Conservation (phyloP, 1,140 invertebrate species). For the Pogonomyrmex barbatus region DNA sequence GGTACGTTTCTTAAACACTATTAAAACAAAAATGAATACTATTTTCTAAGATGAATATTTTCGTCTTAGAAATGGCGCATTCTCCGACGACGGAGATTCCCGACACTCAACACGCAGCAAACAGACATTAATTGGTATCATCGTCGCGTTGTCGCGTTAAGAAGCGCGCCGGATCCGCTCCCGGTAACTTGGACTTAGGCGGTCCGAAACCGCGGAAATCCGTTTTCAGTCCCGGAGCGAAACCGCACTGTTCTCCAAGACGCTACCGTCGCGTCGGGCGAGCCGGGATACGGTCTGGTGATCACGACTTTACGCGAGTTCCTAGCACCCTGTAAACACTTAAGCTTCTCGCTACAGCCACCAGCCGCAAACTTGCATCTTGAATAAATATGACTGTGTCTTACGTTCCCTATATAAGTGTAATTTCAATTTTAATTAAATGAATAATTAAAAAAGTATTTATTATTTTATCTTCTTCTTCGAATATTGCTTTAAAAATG, state of each 20-base stretch:
- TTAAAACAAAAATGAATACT: not conserved
- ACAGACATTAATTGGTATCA: slow-evolving; percentile 68
- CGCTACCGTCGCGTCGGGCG: slow-evolving; percentile 34
- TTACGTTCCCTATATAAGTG: slow-evolving; percentile 22
- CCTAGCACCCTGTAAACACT: slow-evolving; percentile 68
- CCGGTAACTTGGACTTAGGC: slow-evolving; percentile 62
- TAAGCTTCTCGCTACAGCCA: slow-evolving; percentile 35
- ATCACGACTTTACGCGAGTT: slow-evolving; percentile 68
- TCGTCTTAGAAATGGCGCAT: not conserved
- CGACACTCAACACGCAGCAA: not conserved
- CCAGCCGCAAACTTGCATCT: slow-evolving; percentile 43
- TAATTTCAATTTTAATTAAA: slow-evolving; percentile 17
- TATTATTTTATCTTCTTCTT: not conserved
- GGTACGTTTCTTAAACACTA: not conserved
- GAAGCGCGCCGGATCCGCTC: slow-evolving; percentile 37
- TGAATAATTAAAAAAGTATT: not conserved
- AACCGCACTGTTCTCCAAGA: slow-evolving; percentile 68
- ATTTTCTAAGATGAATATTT: not conserved
- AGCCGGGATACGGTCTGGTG: slow-evolving; percentile 70
- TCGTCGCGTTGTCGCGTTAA: slow-evolving; percentile 65
- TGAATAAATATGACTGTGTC: slow-evolving; percentile 54
- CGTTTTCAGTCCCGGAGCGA: slow-evolving; percentile 68
- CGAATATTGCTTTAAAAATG: not conserved
- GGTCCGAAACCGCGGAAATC: slow-evolving; percentile 71
- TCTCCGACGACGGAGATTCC: not conserved